Evolutionary conservation across 2,797 vertebrate species (phyloP).

Genomic region (Lagorchestes hirsutus): DNA sequence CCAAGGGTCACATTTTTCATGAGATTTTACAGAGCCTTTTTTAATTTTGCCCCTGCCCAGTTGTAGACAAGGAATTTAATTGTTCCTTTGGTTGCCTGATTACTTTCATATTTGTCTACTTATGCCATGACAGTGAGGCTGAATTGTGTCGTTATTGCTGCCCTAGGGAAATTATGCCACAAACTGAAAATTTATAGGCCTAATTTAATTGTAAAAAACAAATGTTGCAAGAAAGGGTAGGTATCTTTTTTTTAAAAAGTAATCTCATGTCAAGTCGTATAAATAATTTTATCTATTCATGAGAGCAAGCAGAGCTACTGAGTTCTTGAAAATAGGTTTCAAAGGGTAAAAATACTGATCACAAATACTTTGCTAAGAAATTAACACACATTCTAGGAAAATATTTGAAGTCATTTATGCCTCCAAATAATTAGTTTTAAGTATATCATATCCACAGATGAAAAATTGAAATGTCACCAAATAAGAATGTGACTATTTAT

Average conservation of each 20-base stretch:
- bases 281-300: conserved; percentile 7
- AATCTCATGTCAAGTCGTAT: not conserved
- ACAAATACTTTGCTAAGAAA: not conserved
- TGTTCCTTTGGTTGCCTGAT: conserved; percentile 53
- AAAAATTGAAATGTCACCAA: not conserved
- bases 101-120: conserved; percentile 62
- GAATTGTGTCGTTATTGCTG: conserved; percentile 39
- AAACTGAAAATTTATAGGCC: conserved; percentile 38
- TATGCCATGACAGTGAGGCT: conserved; percentile 37
- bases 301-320: not conserved
- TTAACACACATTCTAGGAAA: not conserved
- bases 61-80: conserved; percentile 52
- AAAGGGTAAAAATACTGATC: conserved; percentile 22
- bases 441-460: not conserved
- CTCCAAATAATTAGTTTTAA: not conserved
- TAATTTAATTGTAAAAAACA: conserved; percentile 51
- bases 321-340: conserved; percentile 40
- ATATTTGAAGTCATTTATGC: not conserved
- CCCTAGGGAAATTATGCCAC: conserved; percentile 36
- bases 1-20: conserved; percentile 25
- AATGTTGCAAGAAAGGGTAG: not conserved
- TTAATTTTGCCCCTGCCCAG: conserved; percentile 58
- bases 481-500: not conserved
- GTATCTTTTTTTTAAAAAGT: not conserved
- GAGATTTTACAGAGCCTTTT: conserved; percentile 31